phyloP scores from a whole-genome alignment of 2,888 invertebrate genomes.

The Phaedon cochleariae region DNA sequence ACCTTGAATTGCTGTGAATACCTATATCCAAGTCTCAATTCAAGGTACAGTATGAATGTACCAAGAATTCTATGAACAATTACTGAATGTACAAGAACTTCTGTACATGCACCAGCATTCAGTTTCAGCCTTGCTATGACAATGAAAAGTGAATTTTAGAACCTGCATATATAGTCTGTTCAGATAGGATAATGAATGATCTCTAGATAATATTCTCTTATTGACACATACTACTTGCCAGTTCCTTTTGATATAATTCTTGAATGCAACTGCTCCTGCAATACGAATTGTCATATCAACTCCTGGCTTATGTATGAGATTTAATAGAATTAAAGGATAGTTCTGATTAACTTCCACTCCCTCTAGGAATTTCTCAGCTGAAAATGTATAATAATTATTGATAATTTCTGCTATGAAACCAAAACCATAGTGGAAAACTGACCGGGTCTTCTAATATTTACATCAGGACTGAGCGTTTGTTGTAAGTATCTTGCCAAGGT shows the following conservation, averaged over 20 bases:
- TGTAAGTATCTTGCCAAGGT: conserved; percentile 85
- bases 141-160: too few species aligned
- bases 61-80: too few species aligned
- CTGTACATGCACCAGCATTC: too few species aligned
- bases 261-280: conserved; percentile 93
- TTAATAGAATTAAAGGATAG: conserved; percentile 85
- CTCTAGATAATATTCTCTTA: too few species aligned
- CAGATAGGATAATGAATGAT: too few species aligned
- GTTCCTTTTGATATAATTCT: conserved; percentile 95
- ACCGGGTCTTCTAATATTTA: conserved; percentile 85
- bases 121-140: too few species aligned
- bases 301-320: conserved; percentile 84
- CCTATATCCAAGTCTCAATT: too few species aligned
- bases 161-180: too few species aligned
- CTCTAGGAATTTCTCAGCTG: conserved; percentile 92
- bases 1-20: too few species aligned
- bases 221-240: conserved; percentile 83
- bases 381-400: conserved; percentile 40
- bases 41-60: too few species aligned
- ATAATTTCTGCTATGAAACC: neutral
- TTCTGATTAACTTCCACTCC: conserved; percentile 90
- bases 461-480: conserved; percentile 87
- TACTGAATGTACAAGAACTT: too few species aligned
- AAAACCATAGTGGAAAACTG: conserved; percentile 48
- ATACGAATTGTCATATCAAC: conserved; percentile 84